These are phyloP conservation scores for Gadus chalcogrammus DNA, from an alignment of 2,113 vertebrate species.

Conservation along the genomic window DNA sequence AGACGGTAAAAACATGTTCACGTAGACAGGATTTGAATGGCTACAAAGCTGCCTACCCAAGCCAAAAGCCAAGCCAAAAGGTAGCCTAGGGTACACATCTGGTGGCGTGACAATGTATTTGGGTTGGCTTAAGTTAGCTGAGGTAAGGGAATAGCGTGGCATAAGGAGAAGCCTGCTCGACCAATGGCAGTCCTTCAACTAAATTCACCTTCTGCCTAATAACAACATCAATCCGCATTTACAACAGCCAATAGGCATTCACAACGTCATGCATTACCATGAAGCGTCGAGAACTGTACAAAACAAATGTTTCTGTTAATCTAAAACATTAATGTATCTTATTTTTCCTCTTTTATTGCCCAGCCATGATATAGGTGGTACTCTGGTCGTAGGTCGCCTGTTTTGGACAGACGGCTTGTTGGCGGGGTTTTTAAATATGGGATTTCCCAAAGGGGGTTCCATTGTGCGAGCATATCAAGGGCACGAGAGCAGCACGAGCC, in stretches of 20 bases:
- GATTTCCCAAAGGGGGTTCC: slow-evolving; percentile 30
- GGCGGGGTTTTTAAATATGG: slow-evolving; percentile 65
- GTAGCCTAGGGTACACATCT: slow-evolving; percentile 57
- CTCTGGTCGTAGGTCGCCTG: not conserved
- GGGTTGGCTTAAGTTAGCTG: slow-evolving; percentile 32
- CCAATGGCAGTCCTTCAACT: slow-evolving; percentile 31
- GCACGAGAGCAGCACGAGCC: slow-evolving; percentile 81
- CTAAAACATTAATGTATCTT: no score
- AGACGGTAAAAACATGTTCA: no score
- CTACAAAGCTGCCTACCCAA: slow-evolving; percentile 60
- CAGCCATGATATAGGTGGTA: no score
- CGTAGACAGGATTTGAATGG: slow-evolving; percentile 56
- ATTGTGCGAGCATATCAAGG: slow-evolving; percentile 61
- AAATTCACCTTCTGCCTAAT: slow-evolving; percentile 1
- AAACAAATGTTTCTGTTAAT: no score
- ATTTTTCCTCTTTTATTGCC: no score
- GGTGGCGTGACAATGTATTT: slow-evolving; percentile 55
- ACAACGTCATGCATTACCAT: no score
- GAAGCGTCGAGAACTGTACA: no score
- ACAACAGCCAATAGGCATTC: not conserved
- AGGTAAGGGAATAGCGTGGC: slow-evolving; percentile 56
- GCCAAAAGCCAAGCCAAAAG: slow-evolving; percentile 72
- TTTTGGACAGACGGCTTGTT: slow-evolving; percentile 31
- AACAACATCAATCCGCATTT: slow-evolving; percentile 2
- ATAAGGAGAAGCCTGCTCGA: slow-evolving; percentile 9